Evolutionary conservation across 2,888 invertebrate genomes (phyloP).

Genomic region (Diachrysia chrysitis): DNA sequence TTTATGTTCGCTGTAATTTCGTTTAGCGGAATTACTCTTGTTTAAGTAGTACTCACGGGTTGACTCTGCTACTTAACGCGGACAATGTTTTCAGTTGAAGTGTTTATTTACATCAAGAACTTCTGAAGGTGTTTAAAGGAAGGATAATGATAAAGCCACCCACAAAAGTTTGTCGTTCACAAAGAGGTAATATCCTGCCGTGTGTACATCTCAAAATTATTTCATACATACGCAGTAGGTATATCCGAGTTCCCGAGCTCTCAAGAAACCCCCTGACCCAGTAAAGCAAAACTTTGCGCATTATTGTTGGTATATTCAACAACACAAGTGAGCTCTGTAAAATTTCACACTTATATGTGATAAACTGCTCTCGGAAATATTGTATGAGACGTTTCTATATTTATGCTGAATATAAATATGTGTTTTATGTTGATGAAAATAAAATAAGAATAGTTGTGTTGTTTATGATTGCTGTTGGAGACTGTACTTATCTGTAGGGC

Average conservation of each 20-base stretch:
- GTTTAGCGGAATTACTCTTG: conserved; percentile 68
- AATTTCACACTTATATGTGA: conserved; percentile 53
- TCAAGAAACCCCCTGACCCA: conserved; percentile 62
- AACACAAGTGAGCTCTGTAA: conserved; percentile 60
- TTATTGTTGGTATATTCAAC: conserved; percentile 66
- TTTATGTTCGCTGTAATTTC: conserved; percentile 74
- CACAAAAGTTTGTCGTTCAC: conserved; percentile 57
- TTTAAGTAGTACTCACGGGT: conserved; percentile 44
- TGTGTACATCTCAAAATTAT: conserved; percentile 64
- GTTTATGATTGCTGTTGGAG: conserved; percentile 46
- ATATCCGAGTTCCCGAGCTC: conserved; percentile 55
- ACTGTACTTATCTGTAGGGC: conserved; percentile 52
- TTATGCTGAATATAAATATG: conserved; percentile 38
- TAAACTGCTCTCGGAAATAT: conserved; percentile 52
- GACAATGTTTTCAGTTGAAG: conserved; percentile 49
- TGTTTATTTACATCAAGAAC: conserved; percentile 46
- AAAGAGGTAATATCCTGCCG: conserved; percentile 66
- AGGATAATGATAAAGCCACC: conserved; percentile 53
- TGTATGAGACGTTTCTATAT: conserved; percentile 50
- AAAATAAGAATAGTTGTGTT: conserved; percentile 25
- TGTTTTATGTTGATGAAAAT: conserved; percentile 20
- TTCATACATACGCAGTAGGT: conserved; percentile 59
- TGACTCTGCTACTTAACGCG: conserved; percentile 29
- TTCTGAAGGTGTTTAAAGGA: conserved; percentile 36
- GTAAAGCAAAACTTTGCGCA: conserved; percentile 69